phyloP scores from a whole-genome alignment of 2,797 vertebrate species.

The Melanotaenia trifasciata region DNA sequence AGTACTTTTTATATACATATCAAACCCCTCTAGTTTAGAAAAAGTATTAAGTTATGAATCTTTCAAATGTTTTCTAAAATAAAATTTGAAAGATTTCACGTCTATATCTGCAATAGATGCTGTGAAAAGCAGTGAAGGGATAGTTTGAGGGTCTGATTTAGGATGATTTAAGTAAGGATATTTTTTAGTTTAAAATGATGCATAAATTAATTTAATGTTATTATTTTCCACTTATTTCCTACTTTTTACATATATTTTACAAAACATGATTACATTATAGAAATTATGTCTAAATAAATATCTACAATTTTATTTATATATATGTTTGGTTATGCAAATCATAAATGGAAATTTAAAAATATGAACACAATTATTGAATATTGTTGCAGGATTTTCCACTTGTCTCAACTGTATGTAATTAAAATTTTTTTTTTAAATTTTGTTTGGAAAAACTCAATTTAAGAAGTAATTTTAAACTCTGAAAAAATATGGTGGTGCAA shows the following conservation, averaged over 20 bases:
- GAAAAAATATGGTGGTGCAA: not conserved
- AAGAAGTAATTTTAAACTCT: not conserved
- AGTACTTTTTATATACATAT: slow-evolving; percentile 11
- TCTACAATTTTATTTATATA: not conserved
- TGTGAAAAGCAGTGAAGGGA: not conserved
- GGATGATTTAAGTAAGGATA: not conserved
- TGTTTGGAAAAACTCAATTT: not conserved
- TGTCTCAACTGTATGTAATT: not conserved
- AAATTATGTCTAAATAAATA: no score
- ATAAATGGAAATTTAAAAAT: not conserved
- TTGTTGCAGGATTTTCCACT: not conserved
- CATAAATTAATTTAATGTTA: not conserved
- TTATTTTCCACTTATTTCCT: no score
- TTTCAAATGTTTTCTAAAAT: not conserved
- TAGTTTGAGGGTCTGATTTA: not conserved
- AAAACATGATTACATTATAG: no score
- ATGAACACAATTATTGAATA: not conserved
- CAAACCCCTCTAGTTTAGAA: not conserved
- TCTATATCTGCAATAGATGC: not conserved
- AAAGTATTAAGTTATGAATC: not conserved
- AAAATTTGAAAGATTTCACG: not conserved
- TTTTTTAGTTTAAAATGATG: not conserved
- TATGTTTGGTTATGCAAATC: not conserved
- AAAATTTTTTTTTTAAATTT: not conserved
- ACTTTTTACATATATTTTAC: no score